Evolutionary conservation across 2,797 vertebrate genomes (phyloP), one percentile per base, ranked within the genome.

Genomic region (Sus cebifrons): DNA sequence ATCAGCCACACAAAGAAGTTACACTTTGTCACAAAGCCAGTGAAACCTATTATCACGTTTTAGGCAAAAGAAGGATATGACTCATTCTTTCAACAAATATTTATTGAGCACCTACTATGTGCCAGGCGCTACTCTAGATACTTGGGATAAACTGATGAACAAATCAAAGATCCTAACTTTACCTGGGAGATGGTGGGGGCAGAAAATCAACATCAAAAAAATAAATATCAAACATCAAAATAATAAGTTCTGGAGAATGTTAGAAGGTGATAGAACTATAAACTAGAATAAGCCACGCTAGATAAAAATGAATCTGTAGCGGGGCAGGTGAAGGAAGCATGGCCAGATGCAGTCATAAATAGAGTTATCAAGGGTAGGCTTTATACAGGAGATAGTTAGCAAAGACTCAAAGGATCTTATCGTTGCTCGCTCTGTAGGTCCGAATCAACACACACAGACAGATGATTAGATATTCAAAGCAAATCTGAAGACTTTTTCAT

Each of bases 31-130:
- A 82, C 44, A 17, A 87, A 32, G 49, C 29, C 52, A 67, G 49
- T 85, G 49, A 90, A 97, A 92, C 56, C 7, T 8, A 83, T 27
- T 29, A n/a, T 56, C 23, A 18, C 23, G 1, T 90, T 81, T 92
- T 94, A 92, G 60, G n/a, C 20, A 82, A 87, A 86, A 86, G 25
- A 81, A 21, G 29, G 5, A 56, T 64, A 64, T 21, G 13, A 90
- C 9, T 85, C 20, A 60, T 65, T 93, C 56, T 68, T 23, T 81
- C 23, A 20, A 70, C 27, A 88, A 78, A 25, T 40, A 94, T 91
- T 78, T 97, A 40, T 62, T 96, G 67, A 91, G 67, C 17, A 83
- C 71, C 67, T 86, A 95, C 75, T 93, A 81, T 36, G 10, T 65
- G 13, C 40, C 54, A 70, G 79, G 12, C 16, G 82, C n/a, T 67